phyloP scores from a whole-genome alignment of 2,888 invertebrate species.

The Eueremaeus valkanovi region DNA sequence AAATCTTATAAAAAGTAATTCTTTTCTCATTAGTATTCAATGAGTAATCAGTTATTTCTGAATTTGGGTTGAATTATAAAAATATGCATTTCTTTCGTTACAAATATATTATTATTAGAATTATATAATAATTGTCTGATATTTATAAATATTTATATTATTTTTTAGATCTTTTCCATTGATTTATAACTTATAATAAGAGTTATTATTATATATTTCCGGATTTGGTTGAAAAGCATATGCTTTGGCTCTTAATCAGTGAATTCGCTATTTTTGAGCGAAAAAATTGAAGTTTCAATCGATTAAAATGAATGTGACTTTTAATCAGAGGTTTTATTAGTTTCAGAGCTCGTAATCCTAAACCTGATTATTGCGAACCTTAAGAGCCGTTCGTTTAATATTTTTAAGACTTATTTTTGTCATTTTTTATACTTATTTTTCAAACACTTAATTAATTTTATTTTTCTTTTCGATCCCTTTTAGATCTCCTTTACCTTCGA shows the following conservation, averaged over 20 bases:
- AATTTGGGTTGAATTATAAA: conserved; percentile 2
- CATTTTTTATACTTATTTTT: background rate
- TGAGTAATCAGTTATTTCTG: background rate
- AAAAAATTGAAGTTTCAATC: background rate
- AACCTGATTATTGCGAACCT: background rate
- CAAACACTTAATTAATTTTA: background rate
- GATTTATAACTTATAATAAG: background rate
- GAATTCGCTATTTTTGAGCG: background rate
- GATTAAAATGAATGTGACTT: background rate
- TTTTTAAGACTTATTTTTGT: background rate
- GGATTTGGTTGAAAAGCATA: too few relatives aligned
- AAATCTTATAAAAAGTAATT: too few relatives aligned
- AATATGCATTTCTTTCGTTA: background rate
- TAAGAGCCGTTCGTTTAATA: background rate
- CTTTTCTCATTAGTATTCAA: background rate
- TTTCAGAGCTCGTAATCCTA: background rate
- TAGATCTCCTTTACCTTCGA: conserved; percentile 11
- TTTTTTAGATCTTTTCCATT: background rate
- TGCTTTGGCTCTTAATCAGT: too few relatives aligned
- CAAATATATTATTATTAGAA: background rate
- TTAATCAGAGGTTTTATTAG: background rate
- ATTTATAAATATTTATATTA: background rate
- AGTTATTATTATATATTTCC: too few relatives aligned
- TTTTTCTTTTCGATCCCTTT: background rate
- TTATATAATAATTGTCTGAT: background rate